These are phyloP conservation scores for Crepidodera aurea DNA, from an alignment of 2,888 invertebrate genomes.

Conservation along the genomic window DNA sequence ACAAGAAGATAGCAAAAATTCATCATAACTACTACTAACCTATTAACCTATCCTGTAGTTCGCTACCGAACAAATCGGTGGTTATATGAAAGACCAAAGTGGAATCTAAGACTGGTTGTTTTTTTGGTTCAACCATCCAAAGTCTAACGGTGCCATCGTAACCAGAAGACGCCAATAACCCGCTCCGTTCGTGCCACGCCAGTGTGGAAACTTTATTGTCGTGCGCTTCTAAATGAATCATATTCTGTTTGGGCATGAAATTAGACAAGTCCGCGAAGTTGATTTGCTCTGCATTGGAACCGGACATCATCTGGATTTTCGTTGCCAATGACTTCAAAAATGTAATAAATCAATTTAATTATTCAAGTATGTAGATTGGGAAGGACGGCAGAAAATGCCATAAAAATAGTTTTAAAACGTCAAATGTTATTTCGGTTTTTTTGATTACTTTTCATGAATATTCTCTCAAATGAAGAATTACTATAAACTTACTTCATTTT, in stretches of 20 bases:
- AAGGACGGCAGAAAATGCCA: too few relatives aligned
- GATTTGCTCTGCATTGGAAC: slow-evolving; percentile 53
- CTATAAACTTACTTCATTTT: too few relatives aligned
- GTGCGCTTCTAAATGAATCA: slow-evolving; percentile 64
- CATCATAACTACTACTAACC: slow-evolving; percentile 39
- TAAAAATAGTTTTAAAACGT: too few relatives aligned
- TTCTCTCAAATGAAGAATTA: too few relatives aligned
- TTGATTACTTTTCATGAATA: too few relatives aligned
- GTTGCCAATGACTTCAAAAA: slow-evolving; percentile 58
- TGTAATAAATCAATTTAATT: too few relatives aligned
- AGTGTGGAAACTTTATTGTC: slow-evolving; percentile 61
- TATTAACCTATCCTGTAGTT: slow-evolving; percentile 57
- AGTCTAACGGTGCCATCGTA: slow-evolving; percentile 70
- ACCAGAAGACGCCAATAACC: slow-evolving; percentile 66
- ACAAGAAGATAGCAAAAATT: neutral
- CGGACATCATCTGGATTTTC: slow-evolving; percentile 57
- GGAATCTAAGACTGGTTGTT: slow-evolving; percentile 60
- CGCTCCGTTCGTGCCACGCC: slow-evolving; percentile 61
- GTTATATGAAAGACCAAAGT: slow-evolving; percentile 66
- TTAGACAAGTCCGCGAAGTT: slow-evolving; percentile 65
- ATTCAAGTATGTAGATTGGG: neutral
- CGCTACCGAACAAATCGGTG: slow-evolving; percentile 62
- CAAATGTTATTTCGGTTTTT: too few relatives aligned
- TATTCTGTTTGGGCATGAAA: slow-evolving; percentile 55
- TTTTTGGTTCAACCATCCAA: slow-evolving; percentile 63